Base-by-base conservation (phyloP, 30 jellyfish, hydroid and myxozoan species). In the Catostylus mosaicus region DNA sequence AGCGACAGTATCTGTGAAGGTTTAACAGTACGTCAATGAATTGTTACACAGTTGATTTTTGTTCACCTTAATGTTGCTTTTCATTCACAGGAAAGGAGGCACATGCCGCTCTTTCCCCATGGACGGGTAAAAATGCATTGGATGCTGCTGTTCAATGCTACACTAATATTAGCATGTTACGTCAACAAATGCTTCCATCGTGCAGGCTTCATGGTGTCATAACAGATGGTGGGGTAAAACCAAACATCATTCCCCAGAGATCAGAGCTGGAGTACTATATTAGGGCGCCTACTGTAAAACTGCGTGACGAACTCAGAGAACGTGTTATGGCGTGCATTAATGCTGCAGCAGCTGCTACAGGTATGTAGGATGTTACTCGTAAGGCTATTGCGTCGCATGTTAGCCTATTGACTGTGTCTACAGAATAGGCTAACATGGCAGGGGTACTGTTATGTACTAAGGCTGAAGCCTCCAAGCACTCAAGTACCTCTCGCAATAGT, bases 91-190 rank as follows among this genome's bases (percentile, higher is more conserved):
- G 97, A 5, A 90, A 90, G 45, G 88, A 93, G 36, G 81, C 97
- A 1, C 97, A 92, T 62, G 98, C 98, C 1, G 95, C 98, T 1
- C 96, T 90, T 50, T 93, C 93, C 16, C 98, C 98, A 0, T 92
- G 98, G 98, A 93, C 73, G 40, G 98, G 90, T 37, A 82, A 79
- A 19, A 92, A 92, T 74, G 98, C 98, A 1, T 82, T 92, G 79
- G 98, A 92, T 87, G 98, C 98, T 6, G 97, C 97, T 9, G 97
- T 92, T 31, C 87, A 76, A 31, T 92, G 98, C 81, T 92, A 92
- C 67, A 92, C 64, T 73, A 82, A 81, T 63, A 73, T 87, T 2
- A 86, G 97, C 72, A 92, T 92, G 98, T 43, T 92, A 40, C 96
- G 98, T 45, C 98, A 92, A 75, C 98, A 87, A 76, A 70, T 83